These are phyloP conservation scores for Pyxicephalus adspersus DNA, from an alignment of 2,113 vertebrate genomes.

Conservation along the genomic window DNA sequence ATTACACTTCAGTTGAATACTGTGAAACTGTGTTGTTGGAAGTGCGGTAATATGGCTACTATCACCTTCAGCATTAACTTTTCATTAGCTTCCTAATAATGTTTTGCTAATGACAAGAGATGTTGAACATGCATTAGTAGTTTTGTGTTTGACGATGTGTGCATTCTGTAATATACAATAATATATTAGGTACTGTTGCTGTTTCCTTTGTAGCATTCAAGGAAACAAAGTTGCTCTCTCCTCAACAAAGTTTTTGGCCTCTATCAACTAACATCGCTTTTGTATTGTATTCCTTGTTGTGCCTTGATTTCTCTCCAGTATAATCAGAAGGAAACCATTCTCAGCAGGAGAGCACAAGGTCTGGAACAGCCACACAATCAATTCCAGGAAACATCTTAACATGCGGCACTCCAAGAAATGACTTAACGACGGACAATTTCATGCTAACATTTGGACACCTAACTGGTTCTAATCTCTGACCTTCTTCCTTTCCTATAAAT, in stretches of 20 bases:
- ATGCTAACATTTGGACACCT: conserved; percentile 30
- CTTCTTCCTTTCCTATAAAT: conserved; percentile 15
- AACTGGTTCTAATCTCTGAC: conserved; percentile 9
- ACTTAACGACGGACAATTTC: conserved; percentile 32
- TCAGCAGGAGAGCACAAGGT: conserved; percentile 37
- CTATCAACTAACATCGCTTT: conserved; percentile 14
- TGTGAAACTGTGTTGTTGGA: no score
- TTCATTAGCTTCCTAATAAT: no score
- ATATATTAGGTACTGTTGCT: no score
- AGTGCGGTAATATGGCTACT: no score
- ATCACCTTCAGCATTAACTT: no score
- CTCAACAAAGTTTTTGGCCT: neutral
- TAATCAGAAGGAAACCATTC: conserved; percentile 44
- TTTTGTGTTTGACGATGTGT: no score
- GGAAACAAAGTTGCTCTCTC: neutral
- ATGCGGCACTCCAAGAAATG: conserved; percentile 41
- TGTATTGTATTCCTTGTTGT: conserved; percentile 29
- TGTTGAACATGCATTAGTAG: no score
- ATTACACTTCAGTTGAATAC: no score
- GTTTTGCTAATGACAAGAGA: no score
- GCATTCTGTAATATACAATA: no score
- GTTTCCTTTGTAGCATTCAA: neutral
- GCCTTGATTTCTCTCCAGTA: conserved; percentile 31
- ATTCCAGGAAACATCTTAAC: conserved; percentile 33
- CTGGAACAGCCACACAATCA: conserved; percentile 29